phyloP scores from a whole-genome alignment of 2,797 vertebrate genomes.

The Takifugu ocellatus region DNA sequence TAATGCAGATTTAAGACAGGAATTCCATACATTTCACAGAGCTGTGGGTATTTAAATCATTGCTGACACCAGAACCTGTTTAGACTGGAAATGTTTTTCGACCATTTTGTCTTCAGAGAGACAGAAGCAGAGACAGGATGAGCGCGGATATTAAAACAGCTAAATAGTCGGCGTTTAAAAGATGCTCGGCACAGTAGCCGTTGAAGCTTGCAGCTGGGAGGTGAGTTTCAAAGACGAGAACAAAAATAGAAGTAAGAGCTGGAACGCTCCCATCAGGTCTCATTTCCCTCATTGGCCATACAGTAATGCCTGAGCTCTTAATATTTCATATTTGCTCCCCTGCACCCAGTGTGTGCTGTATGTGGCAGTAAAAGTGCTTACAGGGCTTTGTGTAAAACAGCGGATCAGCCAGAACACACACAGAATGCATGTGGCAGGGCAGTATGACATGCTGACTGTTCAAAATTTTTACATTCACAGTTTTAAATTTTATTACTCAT shows the following conservation, averaged over 20 bases:
- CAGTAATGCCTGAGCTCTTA: slow-evolving; percentile 54
- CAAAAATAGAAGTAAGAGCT: slow-evolving; percentile 50
- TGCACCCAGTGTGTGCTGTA: slow-evolving; percentile 21
- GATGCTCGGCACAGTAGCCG: slow-evolving; percentile 1
- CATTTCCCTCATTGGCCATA: slow-evolving; percentile 42
- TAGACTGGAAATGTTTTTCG: too few relatives aligned
- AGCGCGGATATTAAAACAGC: too few relatives aligned
- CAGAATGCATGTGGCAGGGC: neutral
- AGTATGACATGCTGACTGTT: neutral
- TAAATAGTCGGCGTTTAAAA: neutral
- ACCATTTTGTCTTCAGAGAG: neutral
- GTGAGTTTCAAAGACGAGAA: slow-evolving; percentile 35
- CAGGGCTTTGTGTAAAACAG: slow-evolving; percentile 29
- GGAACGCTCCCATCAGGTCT: slow-evolving; percentile 49
- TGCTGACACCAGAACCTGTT: slow-evolving; percentile 10
- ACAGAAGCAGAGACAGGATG: slow-evolving; percentile 5
- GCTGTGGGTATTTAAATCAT: neutral
- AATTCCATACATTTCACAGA: neutral
- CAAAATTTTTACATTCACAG: too few relatives aligned
- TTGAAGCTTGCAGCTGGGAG: slow-evolving; percentile 8
- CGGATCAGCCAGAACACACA: slow-evolving; percentile 14
- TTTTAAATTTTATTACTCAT: neutral
- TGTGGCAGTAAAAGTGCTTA: slow-evolving; percentile 40
- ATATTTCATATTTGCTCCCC: slow-evolving; percentile 66
- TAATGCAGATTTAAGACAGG: neutral